A percentile compares a stretch with the other conserved stretches of the same genome.
These are phyloP conservation scores for Ptilorrhoa leucosticta DNA, from an alignment of 2,113 vertebrate genomes.

Conservation along the genomic window DNA sequence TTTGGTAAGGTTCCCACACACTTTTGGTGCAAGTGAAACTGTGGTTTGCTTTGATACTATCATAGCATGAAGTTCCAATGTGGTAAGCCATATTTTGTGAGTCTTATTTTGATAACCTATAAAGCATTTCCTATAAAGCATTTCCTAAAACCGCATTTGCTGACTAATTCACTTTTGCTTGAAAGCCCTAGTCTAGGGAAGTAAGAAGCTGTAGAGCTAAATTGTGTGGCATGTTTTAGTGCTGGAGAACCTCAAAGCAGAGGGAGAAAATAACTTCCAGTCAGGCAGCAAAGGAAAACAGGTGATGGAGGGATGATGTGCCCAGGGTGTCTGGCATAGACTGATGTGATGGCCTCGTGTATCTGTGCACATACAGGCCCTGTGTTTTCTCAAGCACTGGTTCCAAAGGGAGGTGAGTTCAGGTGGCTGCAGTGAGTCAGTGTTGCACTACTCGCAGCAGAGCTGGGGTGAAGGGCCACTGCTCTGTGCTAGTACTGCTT, in stretches of 20 bases:
- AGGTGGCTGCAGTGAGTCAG: background rate
- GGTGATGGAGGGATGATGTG: background rate
- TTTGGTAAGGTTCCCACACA: background rate
- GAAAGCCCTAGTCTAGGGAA: background rate
- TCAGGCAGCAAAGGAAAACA: background rate
- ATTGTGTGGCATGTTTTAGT: fast-evolving
- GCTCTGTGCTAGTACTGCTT: background rate
- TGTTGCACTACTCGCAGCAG: background rate
- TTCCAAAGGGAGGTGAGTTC: background rate
- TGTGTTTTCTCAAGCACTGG: background rate
- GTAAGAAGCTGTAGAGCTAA: background rate
- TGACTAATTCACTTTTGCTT: background rate
- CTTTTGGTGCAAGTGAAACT: background rate
- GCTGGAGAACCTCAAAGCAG: background rate
- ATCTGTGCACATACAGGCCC: background rate
- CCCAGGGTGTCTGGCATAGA: background rate
- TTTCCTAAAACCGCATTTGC: background rate
- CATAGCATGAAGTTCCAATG: background rate
- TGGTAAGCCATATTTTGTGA: background rate
- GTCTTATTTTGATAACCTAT: background rate
- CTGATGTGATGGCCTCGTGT: background rate
- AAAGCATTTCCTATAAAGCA: background rate
- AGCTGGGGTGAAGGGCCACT: background rate
- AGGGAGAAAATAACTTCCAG: background rate
- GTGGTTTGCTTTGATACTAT: background rate